These are phyloP conservation scores for Dryomyza anilis DNA, from an alignment of 2,888 invertebrate genomes.

Conservation along the genomic window DNA sequence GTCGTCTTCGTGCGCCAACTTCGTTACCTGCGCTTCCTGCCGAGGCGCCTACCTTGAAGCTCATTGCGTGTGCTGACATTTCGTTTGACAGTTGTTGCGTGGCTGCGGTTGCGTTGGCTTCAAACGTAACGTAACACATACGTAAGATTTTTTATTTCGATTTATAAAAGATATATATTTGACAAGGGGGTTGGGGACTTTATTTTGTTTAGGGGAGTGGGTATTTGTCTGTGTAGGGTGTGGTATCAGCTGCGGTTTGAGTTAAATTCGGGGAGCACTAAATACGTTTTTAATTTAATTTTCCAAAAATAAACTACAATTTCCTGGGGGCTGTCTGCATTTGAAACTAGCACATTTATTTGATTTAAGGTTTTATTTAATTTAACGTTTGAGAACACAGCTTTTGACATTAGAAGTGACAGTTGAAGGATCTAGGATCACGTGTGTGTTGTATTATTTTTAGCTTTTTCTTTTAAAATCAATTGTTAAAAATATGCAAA, in stretches of 20 bases:
- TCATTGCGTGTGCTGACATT: constrained; percentile 35
- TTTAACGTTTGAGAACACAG: too few species aligned
- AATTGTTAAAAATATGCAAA: too few species aligned
- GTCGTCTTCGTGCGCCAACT: constrained; percentile 2
- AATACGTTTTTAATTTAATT: background rate
- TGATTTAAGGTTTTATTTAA: background rate
- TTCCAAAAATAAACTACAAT: background rate
- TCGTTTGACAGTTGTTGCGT: constrained; percentile 32
- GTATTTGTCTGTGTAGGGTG: background rate
- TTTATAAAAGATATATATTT: background rate
- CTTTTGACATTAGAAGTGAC: too few species aligned
- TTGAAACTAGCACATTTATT: background rate
- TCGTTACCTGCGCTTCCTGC: background rate
- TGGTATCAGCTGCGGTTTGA: background rate
- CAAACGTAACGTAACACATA: constrained; percentile 16
- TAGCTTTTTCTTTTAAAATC: too few species aligned
- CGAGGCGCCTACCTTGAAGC: background rate
- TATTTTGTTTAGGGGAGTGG: background rate
- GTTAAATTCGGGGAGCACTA: background rate
- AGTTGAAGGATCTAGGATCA: too few species aligned
- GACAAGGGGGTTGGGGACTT: background rate
- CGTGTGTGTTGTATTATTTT: too few species aligned
- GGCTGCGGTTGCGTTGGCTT: constrained; percentile 19
- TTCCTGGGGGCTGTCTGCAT: background rate
- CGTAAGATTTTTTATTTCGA: constrained; percentile 7